phyloP scores from a whole-genome alignment of 2,888 invertebrate species.

The Drosophila rellima region DNA sequence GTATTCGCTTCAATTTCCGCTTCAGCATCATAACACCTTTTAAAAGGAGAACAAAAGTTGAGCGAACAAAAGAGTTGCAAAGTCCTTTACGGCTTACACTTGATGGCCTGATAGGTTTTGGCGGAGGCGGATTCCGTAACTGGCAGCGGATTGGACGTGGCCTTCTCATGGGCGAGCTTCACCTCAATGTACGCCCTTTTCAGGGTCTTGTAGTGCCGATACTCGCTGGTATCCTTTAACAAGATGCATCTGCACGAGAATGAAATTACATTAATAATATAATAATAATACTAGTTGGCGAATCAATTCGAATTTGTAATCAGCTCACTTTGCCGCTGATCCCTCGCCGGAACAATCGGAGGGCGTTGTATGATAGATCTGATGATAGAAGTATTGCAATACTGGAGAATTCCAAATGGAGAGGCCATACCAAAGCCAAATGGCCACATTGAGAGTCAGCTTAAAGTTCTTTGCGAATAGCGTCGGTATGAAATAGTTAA shows the following conservation, averaged over 20 bases:
- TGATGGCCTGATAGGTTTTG: conserved; percentile 85
- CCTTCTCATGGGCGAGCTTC: conserved; percentile 83
- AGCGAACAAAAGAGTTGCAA: neutral
- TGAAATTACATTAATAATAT: neutral
- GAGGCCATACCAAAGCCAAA: conserved; percentile 85
- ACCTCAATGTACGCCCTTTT: conserved; percentile 85
- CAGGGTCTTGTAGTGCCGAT: conserved; percentile 84
- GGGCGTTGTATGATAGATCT: conserved; percentile 85
- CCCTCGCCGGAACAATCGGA: conserved; percentile 85
- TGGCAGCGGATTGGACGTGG: conserved; percentile 67
- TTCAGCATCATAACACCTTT: conserved; percentile 85
- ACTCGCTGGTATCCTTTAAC: conserved; percentile 84
- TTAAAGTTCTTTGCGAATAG: conserved; percentile 85
- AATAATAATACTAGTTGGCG: neutral
- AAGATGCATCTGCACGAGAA: conserved; percentile 81
- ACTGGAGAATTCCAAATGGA: conserved; percentile 86
- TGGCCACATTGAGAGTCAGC: conserved; percentile 81
- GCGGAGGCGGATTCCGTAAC: conserved; percentile 81
- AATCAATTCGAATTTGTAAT: neutral
- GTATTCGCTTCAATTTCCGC: conserved; percentile 85
- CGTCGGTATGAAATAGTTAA: conserved; percentile 85
- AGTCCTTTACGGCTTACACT: conserved; percentile 76
- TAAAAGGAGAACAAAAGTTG: neutral
- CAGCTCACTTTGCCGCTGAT: conserved; percentile 83
- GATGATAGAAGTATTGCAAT: conserved; percentile 85